A percentile compares a stretch with the other conserved stretches of the same genome.
Evolutionary conservation across 2,797 vertebrate genomes (phyloP).

Genomic region (Poliocrania exsul): DNA sequence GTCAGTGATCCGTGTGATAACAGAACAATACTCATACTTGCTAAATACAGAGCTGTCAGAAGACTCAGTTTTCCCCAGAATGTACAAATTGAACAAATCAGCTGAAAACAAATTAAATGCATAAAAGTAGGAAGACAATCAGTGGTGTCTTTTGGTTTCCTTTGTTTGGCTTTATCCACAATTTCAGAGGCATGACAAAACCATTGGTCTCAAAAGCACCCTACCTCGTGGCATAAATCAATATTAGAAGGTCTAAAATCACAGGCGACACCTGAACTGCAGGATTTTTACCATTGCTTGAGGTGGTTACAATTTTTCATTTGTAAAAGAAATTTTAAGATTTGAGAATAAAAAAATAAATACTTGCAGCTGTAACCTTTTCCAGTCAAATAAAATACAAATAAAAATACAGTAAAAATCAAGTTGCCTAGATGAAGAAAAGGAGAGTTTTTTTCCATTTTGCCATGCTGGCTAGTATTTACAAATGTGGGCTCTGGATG

Average conservation of each 20-base stretch:
- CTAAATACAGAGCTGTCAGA: conserved; percentile 38
- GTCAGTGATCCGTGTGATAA: conserved; percentile 55
- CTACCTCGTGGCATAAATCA: not conserved
- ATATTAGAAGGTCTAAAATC: not conserved
- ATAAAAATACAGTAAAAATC: not conserved
- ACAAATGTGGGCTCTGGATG: not conserved
- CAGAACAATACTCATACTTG: conserved; percentile 8
- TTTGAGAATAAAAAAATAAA: not conserved
- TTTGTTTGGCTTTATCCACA: not conserved
- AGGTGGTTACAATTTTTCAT: not conserved
- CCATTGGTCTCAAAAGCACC: not conserved
- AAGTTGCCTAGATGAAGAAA: not conserved
- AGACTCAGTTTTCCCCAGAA: conserved; percentile 22
- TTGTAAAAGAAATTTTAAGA: not conserved
- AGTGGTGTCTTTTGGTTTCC: not conserved
- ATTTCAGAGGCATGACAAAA: not conserved
- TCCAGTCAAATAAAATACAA: not conserved
- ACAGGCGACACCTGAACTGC: not conserved
- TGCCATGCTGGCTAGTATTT: not conserved
- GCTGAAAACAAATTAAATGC: not conserved
- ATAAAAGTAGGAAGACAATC: not conserved
- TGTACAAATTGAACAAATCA: conserved; percentile 14
- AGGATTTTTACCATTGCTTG: not conserved
- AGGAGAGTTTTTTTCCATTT: not conserved
- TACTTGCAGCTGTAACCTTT: not conserved